These are phyloP conservation scores for Chaetops frenatus DNA, from an alignment of 2,113 vertebrate genomes.

Conservation along the genomic window DNA sequence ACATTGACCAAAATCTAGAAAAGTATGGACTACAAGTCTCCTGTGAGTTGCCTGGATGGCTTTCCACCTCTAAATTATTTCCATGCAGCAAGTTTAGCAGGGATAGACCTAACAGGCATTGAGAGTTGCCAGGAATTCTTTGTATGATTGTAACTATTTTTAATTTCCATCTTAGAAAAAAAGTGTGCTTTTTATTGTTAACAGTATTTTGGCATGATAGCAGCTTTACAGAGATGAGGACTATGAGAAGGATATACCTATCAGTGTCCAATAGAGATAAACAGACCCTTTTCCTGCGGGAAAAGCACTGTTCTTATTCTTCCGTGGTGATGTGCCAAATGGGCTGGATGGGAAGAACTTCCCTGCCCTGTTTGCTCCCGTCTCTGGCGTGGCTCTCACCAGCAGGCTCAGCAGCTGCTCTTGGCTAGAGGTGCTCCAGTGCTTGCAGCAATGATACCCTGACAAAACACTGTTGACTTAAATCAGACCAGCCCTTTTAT, in stretches of 20 bases:
- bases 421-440: neutral
- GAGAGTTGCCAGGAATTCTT: neutral
- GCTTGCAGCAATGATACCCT: neutral
- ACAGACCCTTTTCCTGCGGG: neutral
- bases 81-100: neutral
- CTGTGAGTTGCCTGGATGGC: neutral
- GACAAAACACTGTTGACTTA: neutral
- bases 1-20: constrained; percentile 1
- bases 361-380: neutral
- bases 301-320: neutral
- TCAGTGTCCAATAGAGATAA: neutral
- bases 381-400: neutral
- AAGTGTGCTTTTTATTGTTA: neutral
- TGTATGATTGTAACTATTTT: neutral
- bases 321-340: neutral
- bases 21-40: neutral
- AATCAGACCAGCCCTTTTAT: neutral
- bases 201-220: neutral
- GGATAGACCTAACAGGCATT: neutral
- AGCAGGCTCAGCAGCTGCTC: neutral
- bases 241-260: neutral
- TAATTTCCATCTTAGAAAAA: neutral
- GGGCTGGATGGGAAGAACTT: neutral
- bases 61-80: neutral
- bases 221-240: neutral